Percentiles rank a stretch among this genome's conserved stretches.
Conservation (phyloP, 1,140 invertebrate species). For the Pachypeltis micranthus region DNA sequence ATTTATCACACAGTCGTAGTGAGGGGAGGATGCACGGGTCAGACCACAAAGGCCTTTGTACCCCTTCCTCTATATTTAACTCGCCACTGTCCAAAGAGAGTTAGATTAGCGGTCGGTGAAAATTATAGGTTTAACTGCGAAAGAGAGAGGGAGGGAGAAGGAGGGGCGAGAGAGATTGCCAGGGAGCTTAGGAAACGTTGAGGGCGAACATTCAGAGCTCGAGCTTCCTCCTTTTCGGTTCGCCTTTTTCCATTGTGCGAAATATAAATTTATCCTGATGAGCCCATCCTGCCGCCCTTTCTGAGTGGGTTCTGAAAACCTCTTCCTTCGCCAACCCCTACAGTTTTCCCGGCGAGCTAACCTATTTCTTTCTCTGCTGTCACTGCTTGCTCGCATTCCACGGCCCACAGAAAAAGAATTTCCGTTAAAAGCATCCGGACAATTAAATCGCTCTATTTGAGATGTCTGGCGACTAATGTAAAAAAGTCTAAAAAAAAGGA, state of each 20-base stretch:
- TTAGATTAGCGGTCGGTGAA: slow-evolving; percentile 9
- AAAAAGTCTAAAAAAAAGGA: too few species aligned
- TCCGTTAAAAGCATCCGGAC: too few species aligned
- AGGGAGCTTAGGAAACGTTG: slow-evolving; percentile 5
- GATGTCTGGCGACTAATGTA: too few species aligned
- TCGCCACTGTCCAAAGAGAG: slow-evolving; percentile 9
- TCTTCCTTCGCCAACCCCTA: neutral
- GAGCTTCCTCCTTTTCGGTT: neutral
- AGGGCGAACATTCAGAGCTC: slow-evolving; percentile 1
- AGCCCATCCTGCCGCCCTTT: neutral
- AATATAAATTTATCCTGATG: slow-evolving; percentile 4
- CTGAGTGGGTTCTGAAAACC: neutral
- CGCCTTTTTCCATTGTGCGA: slow-evolving; percentile 5
- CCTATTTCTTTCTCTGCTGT: too few species aligned
- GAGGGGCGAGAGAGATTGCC: too few species aligned
- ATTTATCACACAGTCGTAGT: neutral
- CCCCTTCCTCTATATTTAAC: slow-evolving; percentile 5
- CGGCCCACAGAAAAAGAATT: too few species aligned
- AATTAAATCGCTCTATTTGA: too few species aligned
- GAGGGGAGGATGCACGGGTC: neutral
- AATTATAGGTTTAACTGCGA: neutral
- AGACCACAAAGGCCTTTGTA: slow-evolving; percentile 7
- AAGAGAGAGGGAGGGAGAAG: neutral
- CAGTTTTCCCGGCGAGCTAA: too few species aligned
- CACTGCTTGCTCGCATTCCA: too few species aligned